Percentiles rank a stretch among this genome's conserved stretches.
Evolutionary conservation across 53 echinoderm and acorn worm genomes (phyloP).

Genomic region (Stichopus horrens): DNA sequence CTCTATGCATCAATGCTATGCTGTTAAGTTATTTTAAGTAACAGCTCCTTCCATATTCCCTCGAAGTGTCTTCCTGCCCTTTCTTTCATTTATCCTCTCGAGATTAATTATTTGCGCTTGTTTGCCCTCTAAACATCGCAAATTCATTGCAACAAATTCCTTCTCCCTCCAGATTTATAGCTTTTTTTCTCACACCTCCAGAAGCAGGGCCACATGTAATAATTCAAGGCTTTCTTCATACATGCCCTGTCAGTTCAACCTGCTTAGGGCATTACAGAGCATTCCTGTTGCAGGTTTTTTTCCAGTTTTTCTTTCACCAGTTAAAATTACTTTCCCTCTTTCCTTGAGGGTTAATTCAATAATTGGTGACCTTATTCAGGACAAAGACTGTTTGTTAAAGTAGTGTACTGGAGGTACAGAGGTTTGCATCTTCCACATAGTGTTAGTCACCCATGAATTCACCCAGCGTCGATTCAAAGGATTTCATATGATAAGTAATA

Average conservation of each 20-base stretch:
- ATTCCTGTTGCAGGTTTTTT: not conserved
- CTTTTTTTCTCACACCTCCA: not conserved
- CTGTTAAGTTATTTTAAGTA: too few species aligned
- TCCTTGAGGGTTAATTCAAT: conserved; percentile 19
- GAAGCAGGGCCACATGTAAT: not conserved
- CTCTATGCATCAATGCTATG: too few species aligned
- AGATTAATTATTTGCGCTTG: not conserved
- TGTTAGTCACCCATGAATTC: too few species aligned
- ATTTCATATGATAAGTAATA: too few species aligned
- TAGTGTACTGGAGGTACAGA: not conserved
- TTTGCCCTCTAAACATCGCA: not conserved
- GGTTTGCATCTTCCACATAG: not conserved
- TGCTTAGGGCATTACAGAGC: not conserved
- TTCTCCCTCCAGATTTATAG: not conserved
- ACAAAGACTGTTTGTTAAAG: not conserved
- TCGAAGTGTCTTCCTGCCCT: not conserved
- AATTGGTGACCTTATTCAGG: conserved; percentile 35
- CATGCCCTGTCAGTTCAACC: not conserved
- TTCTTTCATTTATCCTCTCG: not conserved
- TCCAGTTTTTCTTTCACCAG: not conserved
- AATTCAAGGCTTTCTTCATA: not conserved
- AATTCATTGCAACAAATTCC: not conserved
- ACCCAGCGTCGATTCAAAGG: too few species aligned
- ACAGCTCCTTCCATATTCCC: too few species aligned
- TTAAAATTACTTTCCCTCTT: not conserved